These are phyloP conservation scores for Eupithecia tripunctaria DNA, from an alignment of 2,888 invertebrate genomes.

Conservation along the genomic window DNA sequence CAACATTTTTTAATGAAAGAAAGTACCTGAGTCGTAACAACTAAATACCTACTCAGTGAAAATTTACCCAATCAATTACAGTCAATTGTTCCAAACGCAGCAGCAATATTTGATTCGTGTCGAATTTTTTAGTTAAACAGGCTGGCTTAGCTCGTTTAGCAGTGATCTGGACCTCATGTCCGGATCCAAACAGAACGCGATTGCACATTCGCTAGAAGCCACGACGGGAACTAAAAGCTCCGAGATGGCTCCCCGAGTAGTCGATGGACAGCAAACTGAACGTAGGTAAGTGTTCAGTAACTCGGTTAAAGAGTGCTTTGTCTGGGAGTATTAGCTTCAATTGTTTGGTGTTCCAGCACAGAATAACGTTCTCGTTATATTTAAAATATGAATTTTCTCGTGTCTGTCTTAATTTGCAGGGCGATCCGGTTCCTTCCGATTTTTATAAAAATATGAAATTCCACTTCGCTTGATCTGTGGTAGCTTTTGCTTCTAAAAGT, in stretches of 20 bases:
- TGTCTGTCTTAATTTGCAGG: neutral
- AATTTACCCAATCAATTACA: too few relatives aligned
- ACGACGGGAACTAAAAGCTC: constrained; percentile 35
- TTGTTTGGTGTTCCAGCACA: constrained; percentile 2
- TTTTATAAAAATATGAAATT: neutral
- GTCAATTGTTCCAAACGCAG: neutral
- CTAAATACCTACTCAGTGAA: too few relatives aligned
- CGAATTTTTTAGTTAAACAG: neutral
- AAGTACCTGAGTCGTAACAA: too few relatives aligned
- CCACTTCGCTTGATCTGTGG: neutral
- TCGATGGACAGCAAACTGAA: constrained; percentile 9
- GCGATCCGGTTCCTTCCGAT: neutral
- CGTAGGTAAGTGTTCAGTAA: constrained; percentile 24
- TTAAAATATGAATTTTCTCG: too few relatives aligned
- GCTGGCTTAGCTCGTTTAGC: neutral
- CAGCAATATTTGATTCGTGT: neutral
- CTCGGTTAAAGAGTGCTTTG: constrained; percentile 19
- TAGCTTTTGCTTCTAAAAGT: too few relatives aligned
- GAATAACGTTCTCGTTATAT: neutral
- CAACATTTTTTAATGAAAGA: too few relatives aligned
- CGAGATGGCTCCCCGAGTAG: constrained; percentile 29
- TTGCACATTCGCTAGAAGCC: constrained; percentile 34
- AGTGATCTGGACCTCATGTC: neutral
- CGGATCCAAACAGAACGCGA: constrained; percentile 19
- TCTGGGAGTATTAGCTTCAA: constrained; percentile 14